A percentile compares a stretch with the other conserved stretches of the same genome.
phyloP scores from a whole-genome alignment of 2,797 vertebrate species.

The Pelobates cultripes region DNA sequence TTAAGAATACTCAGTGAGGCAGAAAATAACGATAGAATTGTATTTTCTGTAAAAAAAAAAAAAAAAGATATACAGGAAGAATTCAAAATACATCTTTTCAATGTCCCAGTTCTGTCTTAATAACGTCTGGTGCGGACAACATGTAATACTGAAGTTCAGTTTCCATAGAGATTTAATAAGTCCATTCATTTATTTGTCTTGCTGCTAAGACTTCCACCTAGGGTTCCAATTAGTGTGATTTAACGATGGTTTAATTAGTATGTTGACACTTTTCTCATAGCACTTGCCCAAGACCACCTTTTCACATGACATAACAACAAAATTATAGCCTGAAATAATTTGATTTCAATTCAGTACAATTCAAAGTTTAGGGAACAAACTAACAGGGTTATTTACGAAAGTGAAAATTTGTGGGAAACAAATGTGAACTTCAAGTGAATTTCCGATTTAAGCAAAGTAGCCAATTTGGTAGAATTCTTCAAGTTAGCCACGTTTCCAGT shows the following conservation, averaged over 20 bases:
- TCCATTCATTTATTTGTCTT: slow-evolving; percentile 49
- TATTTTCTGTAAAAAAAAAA: slow-evolving; percentile 4
- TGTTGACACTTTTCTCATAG: slow-evolving; percentile 53
- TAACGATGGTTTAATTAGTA: slow-evolving; percentile 56
- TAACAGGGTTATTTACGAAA: too few species aligned
- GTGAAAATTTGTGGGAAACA: too few species aligned
- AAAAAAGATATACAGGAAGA: slow-evolving; percentile 22
- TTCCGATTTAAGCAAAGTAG: too few species aligned
- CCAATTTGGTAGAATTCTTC: too few species aligned
- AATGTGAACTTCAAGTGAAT: too few species aligned
- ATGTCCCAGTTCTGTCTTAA: slow-evolving; percentile 49
- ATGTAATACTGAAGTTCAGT: slow-evolving; percentile 46
- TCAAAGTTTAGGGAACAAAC: too few species aligned
- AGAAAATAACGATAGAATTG: not conserved
- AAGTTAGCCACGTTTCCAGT: too few species aligned
- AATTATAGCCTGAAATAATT: not conserved
- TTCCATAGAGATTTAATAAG: slow-evolving; percentile 54
- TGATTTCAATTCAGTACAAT: too few species aligned
- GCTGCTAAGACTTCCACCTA: slow-evolving; percentile 48
- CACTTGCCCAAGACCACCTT: slow-evolving; percentile 32
- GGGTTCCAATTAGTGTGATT: slow-evolving; percentile 52
- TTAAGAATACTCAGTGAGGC: slow-evolving; percentile 32
- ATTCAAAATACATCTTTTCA: slow-evolving; percentile 7
- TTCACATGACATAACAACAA: slow-evolving; percentile 5
- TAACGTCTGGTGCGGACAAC: slow-evolving; percentile 45